A percentile compares a stretch with the other conserved stretches of the same genome.
phyloP scores from a whole-genome alignment of 2,113 vertebrate genomes.

The Perca schrenkii region DNA sequence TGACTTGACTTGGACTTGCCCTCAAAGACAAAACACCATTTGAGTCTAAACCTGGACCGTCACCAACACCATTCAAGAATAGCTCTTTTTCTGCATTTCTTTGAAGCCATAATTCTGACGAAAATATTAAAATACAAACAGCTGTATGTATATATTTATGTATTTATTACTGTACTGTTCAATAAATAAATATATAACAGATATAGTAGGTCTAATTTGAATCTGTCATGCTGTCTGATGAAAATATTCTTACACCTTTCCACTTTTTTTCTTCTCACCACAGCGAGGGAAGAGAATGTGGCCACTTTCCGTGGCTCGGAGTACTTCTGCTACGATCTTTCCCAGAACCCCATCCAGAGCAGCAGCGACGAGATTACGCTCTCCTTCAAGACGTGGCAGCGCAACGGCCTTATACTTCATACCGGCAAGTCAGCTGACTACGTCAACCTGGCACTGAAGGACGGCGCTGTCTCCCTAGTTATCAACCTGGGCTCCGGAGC shows the following conservation, averaged over 20 bases:
- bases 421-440: constrained; percentile 99
- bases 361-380: constrained; percentile 99
- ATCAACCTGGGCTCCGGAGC: constrained; percentile 99
- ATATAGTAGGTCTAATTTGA: background rate
- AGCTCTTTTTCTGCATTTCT: background rate
- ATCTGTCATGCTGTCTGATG: background rate
- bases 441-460: constrained; percentile 98
- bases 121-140: background rate
- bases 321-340: constrained; percentile 98
- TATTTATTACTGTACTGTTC: background rate
- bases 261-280: background rate
- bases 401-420: constrained; percentile 97
- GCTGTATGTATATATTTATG: too few species aligned
- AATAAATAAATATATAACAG: background rate
- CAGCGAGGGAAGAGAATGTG: constrained; percentile 96
- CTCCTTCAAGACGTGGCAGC: constrained; percentile 98
- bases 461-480: constrained; percentile 95
- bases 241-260: background rate
- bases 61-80: background rate
- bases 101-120: background rate
- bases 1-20: background rate
- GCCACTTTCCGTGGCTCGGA: constrained; percentile 98
- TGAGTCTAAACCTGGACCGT: background rate
- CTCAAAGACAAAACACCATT: background rate
- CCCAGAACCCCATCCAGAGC: constrained; percentile 99